Percentiles rank a stretch among this genome's conserved stretches.
Conservation (phyloP, 2,113 vertebrate species). For the Gallinago media region DNA sequence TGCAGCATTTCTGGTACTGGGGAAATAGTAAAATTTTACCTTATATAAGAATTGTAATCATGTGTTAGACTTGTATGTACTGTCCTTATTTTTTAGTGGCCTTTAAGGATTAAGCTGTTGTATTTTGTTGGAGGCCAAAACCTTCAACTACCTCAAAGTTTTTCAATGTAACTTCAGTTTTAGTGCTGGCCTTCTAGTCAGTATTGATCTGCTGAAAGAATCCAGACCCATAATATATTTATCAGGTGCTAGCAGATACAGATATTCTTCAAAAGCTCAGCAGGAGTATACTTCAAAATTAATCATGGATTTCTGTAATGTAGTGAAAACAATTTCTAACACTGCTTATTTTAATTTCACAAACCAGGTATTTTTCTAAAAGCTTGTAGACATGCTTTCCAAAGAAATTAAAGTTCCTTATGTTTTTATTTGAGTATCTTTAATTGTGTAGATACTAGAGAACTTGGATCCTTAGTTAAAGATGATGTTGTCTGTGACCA, state of each 20-base stretch:
- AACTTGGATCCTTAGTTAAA: not conserved
- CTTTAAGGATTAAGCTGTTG: not conserved
- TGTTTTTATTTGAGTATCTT: not conserved
- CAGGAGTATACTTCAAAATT: not conserved
- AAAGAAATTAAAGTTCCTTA: not conserved
- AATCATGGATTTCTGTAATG: not conserved
- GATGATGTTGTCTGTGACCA: not conserved
- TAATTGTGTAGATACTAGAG: not conserved
- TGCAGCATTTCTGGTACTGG: not conserved
- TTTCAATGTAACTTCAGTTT: not conserved
- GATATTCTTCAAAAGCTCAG: not conserved
- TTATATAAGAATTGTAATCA: not conserved
- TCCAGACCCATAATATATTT: not conserved
- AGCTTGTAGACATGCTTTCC: not conserved
- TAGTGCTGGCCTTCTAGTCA: not conserved
- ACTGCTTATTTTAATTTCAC: not conserved
- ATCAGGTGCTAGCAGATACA: not conserved
- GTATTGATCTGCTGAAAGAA: not conserved
- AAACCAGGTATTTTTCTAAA: not conserved
- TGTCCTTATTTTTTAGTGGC: not conserved
- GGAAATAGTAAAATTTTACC: not conserved
- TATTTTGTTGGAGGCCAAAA: not conserved
- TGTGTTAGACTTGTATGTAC: not conserved
- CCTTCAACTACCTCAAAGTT: not conserved
- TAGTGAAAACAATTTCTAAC: not conserved